These are phyloP conservation scores for Etia nguti DNA, from an alignment of 2,113 vertebrate species.

Conservation along the genomic window DNA sequence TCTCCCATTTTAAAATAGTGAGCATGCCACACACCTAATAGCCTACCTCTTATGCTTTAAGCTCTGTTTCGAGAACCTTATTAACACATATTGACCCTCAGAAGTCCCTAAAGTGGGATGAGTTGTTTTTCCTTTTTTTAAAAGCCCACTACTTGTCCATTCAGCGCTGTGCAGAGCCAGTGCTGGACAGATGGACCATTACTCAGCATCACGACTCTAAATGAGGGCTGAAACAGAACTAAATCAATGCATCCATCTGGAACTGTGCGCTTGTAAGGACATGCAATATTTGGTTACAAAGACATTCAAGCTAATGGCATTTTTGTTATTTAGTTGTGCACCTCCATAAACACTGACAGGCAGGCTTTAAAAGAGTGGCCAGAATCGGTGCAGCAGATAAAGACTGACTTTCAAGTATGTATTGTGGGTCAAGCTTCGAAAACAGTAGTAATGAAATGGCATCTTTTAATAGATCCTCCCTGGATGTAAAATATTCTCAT, in stretches of 20 bases:
- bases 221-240: conserved; percentile 15
- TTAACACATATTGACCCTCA: conserved; percentile 19
- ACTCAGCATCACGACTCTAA: conserved; percentile 45
- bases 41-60: not conserved
- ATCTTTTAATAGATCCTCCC: not conserved
- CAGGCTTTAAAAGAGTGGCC: not conserved
- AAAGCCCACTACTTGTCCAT: conserved; percentile 25
- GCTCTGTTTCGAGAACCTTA: not conserved
- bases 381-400: not conserved
- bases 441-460: not conserved
- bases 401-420: not conserved
- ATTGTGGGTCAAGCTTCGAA: not conserved
- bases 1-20: conserved; percentile 17
- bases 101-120: not conserved
- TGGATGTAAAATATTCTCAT: not conserved
- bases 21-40: not conserved
- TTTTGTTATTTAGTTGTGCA: not conserved
- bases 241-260: conserved; percentile 43
- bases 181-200: conserved; percentile 51
- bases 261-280: not conserved
- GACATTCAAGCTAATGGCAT: not conserved
- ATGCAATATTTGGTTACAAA: not conserved
- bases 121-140: not conserved
- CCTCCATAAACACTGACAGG: not conserved
- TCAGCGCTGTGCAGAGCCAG: conserved; percentile 9